Evolutionary conservation across 2,888 invertebrate genomes (phyloP), one percentile per base, ranked within the genome.

Genomic region (Drosophila fungiperda): DNA sequence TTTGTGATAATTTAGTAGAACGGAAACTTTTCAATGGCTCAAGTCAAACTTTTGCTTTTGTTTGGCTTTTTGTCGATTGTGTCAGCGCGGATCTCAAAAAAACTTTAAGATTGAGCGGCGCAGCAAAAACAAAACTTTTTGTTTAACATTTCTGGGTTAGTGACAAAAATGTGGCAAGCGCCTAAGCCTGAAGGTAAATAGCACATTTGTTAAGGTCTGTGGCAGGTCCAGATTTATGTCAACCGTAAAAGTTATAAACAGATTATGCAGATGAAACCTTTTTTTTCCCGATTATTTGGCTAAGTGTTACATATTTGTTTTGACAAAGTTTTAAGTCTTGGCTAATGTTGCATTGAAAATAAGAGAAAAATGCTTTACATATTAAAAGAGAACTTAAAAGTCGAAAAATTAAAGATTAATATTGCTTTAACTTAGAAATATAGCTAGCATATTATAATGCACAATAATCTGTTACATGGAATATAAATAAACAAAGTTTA

Each of bases 11-110:
- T 50, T 72, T 67, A 69, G 76, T 65, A 63, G 60, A 65, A 49
- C 40, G 49, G 54, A 79, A 76, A 72, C 23, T 78, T 78, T 69
- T 69, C 23, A 35, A 73, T 55, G 73, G 65, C 58, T 72, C 57
- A 9, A 40, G 36, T 54, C 57, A 52, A 79, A 79, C 63, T 79
- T 75, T 67, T 50, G 48, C 57, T 50, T 68, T 66, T 76, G 67
- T 65, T 78, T 69, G 66, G 57, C 48, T 60, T 53, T 17, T 5
- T 55, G 32, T 36, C 52, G 64, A 69, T 68, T 68, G 52, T 77
- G 65, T 70, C 68, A 45, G 60, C 42, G 15, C 17, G 29, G 35
- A 20, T 36, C 36, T 50, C 42, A 55, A 26, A 58, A 65, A 72
- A 63, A 68, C 58, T 61, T 53, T 58, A 58, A 36, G 53, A 49